Percentiles rank a stretch among this genome's conserved stretches.
phyloP scores from a whole-genome alignment of 2,888 invertebrate species.

The Tuberolachnus salignus region DNA sequence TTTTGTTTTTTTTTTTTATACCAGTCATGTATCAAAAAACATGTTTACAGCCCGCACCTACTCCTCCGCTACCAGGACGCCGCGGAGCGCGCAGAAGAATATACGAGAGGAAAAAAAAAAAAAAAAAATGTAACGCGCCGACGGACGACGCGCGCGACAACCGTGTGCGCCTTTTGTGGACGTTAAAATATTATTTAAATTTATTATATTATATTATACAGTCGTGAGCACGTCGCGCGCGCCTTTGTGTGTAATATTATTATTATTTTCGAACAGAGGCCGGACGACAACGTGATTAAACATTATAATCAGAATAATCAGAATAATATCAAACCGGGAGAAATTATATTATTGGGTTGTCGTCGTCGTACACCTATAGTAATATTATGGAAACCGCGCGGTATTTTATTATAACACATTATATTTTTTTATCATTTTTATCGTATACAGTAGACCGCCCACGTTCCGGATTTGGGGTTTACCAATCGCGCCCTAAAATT shows the following conservation, averaged over 20 bases:
- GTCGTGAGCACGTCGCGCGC: slow-evolving; percentile 27
- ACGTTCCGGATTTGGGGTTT: too few species aligned
- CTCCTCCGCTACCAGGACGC: background rate
- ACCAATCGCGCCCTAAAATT: too few species aligned
- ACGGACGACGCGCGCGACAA: background rate
- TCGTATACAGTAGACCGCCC: too few species aligned
- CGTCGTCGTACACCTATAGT: too few species aligned
- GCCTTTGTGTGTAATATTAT: slow-evolving; percentile 44
- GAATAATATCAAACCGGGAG: slow-evolving; percentile 7
- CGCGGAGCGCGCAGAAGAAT: background rate
- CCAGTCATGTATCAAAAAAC: slow-evolving; percentile 41
- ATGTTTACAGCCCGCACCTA: slow-evolving; percentile 9
- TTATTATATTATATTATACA: slow-evolving; percentile 22
- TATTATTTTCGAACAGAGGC: slow-evolving; percentile 12
- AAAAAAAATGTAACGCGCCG: background rate
- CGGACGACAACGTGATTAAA: slow-evolving; percentile 48
- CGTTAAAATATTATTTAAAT: slow-evolving; percentile 45
- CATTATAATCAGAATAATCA: slow-evolving; percentile 27
- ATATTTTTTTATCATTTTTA: too few species aligned
- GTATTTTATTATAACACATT: too few species aligned
- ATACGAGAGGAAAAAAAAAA: slow-evolving; percentile 12
- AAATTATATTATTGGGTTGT: background rate
- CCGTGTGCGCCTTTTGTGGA: slow-evolving; percentile 10
- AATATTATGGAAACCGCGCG: too few species aligned
- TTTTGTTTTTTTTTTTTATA: slow-evolving; percentile 31